Evolutionary conservation across 1,140 invertebrate species (phyloP).

Genomic region (Cyclargus thomasi): DNA sequence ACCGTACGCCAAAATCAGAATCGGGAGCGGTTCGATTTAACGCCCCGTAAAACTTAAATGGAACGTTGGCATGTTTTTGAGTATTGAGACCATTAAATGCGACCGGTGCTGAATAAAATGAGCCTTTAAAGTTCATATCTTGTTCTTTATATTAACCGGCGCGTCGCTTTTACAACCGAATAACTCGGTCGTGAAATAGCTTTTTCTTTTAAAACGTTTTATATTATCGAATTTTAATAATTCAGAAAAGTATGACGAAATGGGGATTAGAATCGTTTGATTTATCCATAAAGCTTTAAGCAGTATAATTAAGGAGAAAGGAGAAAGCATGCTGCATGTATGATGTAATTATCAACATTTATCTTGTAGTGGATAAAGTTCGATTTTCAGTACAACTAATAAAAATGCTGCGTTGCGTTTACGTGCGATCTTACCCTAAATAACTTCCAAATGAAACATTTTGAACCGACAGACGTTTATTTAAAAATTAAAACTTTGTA

Average conservation of each 20-base stretch:
- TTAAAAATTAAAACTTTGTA: slow-evolving; percentile 1
- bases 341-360: too few species aligned
- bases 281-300: too few species aligned
- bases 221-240: neutral
- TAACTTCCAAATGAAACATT: too few species aligned
- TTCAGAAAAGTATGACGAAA: too few species aligned
- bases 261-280: too few species aligned
- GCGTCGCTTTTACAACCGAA: neutral
- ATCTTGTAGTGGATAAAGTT: too few species aligned
- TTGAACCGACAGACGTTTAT: neutral
- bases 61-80: slow-evolving; percentile 27
- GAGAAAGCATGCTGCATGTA: too few species aligned
- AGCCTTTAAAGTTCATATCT: slow-evolving; percentile 8
- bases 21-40: slow-evolving; percentile 37
- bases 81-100: slow-evolving; percentile 21
- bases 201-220: neutral
- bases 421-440: too few species aligned
- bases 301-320: too few species aligned
- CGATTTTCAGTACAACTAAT: too few species aligned
- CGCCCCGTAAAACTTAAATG: slow-evolving; percentile 35
- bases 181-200: slow-evolving; percentile 1
- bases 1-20: slow-evolving; percentile 29
- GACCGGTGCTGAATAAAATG: slow-evolving; percentile 14
- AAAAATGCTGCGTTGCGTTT: too few species aligned
- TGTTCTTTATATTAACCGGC: neutral